Conservation (phyloP, 2,888 invertebrate genomes). For the Ptilodon capucinus region DNA sequence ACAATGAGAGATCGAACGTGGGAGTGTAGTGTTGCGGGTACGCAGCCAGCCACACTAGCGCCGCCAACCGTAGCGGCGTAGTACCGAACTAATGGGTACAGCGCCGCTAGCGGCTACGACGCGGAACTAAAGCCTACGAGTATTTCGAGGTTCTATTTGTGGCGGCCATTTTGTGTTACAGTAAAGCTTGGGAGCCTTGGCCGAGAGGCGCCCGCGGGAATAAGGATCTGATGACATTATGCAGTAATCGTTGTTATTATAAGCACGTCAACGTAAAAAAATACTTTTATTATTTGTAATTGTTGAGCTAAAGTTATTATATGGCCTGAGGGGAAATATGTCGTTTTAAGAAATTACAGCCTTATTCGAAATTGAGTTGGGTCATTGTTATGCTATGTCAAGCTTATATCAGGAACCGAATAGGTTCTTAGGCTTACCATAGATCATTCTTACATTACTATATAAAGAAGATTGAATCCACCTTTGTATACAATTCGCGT, state of each 20-base stretch:
- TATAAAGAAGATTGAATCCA: no score
- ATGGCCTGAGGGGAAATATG: background rate
- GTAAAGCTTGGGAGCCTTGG: conserved; percentile 22
- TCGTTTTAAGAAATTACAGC: background rate
- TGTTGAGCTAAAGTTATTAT: conserved; percentile 10
- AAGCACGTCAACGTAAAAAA: conserved; percentile 36
- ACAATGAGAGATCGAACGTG: conserved; percentile 72
- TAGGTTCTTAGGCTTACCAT: no score
- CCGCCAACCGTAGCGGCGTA: conserved; percentile 53
- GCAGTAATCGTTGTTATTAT: conserved; percentile 51
- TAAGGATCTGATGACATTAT: conserved; percentile 31
- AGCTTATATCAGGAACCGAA: no score
- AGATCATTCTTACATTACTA: no score
- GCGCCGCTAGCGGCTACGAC: conserved; percentile 57
- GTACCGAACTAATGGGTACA: conserved; percentile 59
- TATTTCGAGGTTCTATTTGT: conserved; percentile 38
- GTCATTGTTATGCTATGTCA: background rate
- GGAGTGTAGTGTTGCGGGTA: conserved; percentile 63
- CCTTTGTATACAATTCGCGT: no score
- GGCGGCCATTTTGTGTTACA: conserved; percentile 73
- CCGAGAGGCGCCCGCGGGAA: conserved; percentile 36
- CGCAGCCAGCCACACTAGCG: conserved; percentile 58
- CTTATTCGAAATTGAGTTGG: background rate
- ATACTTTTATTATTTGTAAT: conserved; percentile 21
- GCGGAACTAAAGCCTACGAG: conserved; percentile 43